Evolutionary conservation across 1,140 invertebrate species (phyloP), one percentile per base, ranked within the genome.

Genomic region (Bombyx mandarina): DNA sequence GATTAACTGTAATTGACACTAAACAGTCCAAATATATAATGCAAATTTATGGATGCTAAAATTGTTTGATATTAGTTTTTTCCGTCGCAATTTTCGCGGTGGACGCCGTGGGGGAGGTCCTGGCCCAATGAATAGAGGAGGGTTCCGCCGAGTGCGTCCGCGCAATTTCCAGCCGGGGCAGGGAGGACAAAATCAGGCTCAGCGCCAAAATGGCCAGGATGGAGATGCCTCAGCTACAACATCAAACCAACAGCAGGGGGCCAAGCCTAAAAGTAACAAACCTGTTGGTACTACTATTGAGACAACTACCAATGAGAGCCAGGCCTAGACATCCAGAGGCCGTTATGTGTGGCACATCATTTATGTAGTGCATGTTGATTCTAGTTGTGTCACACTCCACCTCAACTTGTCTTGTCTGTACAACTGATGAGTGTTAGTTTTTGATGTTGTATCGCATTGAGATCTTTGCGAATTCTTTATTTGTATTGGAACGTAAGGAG

Each of bases 231-330:
- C 70, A 43, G 77, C 65, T 22, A 47, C 68, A 44, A 56, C 75
- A 53, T 72, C 75, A 52, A 67, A 74, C 62, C 59, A 69, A 56
- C 70, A 62, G 55, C 66, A 70, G 58, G 72, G 75, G 69, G 59
- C 67, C 46, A 84, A 82, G 67, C 67, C 72, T 35, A 84, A 84
- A 54, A 59, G 61, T 53, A 65, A 56, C 62, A 81, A 78, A 65
- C 69, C 75, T 47, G 61, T 74, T 54, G 74, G 69, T 61, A 71
- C 78, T 59, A 80, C 72, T 60, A 77, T 82, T 58, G 86, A 88
- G 58, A 75, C 80, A 54, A 84, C 85, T 62, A 84, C 83, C 65
- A 82, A 85, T 68, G 85, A 88, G 75, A 88, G 85, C 77, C 86
- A 88, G 75, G 86, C 86, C 68, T 88, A 79, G 74, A 61, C 53